Conservation (phyloP, 1,140 invertebrate species). For the Anastrepha obliqua region DNA sequence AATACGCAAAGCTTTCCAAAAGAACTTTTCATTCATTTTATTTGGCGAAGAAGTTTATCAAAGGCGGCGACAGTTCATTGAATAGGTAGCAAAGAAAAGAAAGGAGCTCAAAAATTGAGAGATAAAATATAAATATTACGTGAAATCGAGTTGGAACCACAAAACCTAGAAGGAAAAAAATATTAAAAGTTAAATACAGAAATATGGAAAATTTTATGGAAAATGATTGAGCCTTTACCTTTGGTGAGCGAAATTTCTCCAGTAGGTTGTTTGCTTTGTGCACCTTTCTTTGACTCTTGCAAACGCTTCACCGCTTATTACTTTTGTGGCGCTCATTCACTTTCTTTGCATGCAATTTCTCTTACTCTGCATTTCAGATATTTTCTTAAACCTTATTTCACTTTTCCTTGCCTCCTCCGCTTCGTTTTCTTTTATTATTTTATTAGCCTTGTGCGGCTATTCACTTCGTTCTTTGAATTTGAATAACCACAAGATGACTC, state of each 20-base stretch:
- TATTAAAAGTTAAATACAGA: not conserved
- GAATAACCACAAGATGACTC: not conserved
- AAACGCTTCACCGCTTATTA: too few species aligned
- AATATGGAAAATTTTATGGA: not conserved
- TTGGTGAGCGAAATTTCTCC: not conserved
- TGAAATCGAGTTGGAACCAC: not conserved
- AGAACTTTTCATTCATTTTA: not conserved
- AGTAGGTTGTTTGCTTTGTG: not conserved
- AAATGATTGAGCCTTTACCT: not conserved
- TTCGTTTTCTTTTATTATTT: not conserved
- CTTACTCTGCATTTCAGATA: not conserved
- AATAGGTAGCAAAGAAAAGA: not conserved
- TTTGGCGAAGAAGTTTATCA: constrained; percentile 22
- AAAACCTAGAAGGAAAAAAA: not conserved
- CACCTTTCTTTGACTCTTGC: too few species aligned
- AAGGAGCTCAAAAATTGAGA: not conserved
- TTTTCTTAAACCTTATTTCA: not conserved
- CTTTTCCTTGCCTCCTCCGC: not conserved
- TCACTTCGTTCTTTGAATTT: not conserved
- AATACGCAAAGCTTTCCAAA: not conserved
- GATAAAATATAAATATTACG: not conserved
- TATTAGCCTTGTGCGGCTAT: not conserved
- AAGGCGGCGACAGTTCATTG: constrained; percentile 19
- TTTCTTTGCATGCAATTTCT: not conserved
- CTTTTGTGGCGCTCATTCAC: not conserved